Conservation (phyloP, 92 coral and sea anemone species). For the Palythoa caribaeorum region DNA sequence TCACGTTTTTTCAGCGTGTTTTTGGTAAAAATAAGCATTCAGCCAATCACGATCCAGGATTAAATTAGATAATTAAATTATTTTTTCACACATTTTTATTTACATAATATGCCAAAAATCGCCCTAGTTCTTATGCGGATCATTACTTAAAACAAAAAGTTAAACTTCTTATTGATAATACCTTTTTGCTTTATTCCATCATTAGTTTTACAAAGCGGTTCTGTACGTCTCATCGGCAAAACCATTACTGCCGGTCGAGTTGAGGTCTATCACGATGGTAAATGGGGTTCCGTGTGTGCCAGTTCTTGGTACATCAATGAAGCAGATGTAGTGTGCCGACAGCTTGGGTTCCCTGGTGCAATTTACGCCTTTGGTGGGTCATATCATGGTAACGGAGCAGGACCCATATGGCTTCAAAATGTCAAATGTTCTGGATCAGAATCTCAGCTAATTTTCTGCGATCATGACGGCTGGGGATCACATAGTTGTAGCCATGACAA, state of each 20-base stretch:
- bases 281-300: conserved; percentile 19
- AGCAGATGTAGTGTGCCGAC: conserved; percentile 25
- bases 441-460: background rate
- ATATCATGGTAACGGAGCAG: background rate
- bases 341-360: conserved; percentile 45
- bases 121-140: too few species aligned
- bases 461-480: background rate
- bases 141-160: too few species aligned
- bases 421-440: conserved; percentile 14
- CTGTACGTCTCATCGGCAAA: background rate
- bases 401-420: conserved; percentile 15
- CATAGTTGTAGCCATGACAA: background rate
- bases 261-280: conserved; percentile 19
- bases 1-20: too few species aligned
- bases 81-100: too few species aligned
- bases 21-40: too few species aligned
- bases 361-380: background rate
- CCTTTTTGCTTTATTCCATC: background rate
- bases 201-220: background rate
- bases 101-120: too few species aligned
- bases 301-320: conserved; percentile 2
- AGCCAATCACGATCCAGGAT: too few species aligned
- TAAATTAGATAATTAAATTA: too few species aligned
- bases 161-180: too few species aligned
- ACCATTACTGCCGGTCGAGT: conserved; percentile 19